Conservation (phyloP, 2,113 vertebrate species). For the Quiscalus mexicanus region DNA sequence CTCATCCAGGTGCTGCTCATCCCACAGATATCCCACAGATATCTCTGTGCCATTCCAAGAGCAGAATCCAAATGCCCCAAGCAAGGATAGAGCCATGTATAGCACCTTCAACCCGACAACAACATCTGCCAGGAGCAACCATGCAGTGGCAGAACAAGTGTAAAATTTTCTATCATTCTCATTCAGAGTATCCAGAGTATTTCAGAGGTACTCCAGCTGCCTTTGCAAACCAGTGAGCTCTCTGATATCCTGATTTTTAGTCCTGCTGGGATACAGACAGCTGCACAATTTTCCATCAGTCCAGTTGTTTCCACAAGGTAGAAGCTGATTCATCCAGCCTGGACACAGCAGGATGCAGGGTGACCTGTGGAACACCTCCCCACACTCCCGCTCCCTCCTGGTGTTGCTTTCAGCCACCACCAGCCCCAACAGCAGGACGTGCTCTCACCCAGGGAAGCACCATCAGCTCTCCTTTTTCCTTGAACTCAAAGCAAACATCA, state of each 20-base stretch:
- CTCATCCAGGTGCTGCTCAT: neutral
- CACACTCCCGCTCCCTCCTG: rapidly evolving
- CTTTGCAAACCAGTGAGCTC: neutral
- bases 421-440: neutral
- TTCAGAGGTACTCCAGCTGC: neutral
- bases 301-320: neutral
- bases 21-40: neutral
- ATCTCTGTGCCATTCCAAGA: rapidly evolving
- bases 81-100: rapidly evolving
- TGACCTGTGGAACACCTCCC: neutral
- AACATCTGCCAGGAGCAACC: neutral
- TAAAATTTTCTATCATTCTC: neutral
- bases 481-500: neutral
- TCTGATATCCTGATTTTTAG: neutral
- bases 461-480: neutral
- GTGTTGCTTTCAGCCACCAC: neutral
- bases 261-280: neutral
- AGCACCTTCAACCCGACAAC: neutral
- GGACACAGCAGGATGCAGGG: rapidly evolving
- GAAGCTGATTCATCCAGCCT: neutral
- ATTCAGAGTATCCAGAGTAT: neutral
- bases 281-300: neutral
- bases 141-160: rapidly evolving
- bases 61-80: neutral
- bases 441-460: neutral